A percentile compares a stretch with the other conserved stretches of the same genome.
Evolutionary conservation across 1,140 invertebrate species (phyloP).

Genomic region (Copidosoma floridanum): DNA sequence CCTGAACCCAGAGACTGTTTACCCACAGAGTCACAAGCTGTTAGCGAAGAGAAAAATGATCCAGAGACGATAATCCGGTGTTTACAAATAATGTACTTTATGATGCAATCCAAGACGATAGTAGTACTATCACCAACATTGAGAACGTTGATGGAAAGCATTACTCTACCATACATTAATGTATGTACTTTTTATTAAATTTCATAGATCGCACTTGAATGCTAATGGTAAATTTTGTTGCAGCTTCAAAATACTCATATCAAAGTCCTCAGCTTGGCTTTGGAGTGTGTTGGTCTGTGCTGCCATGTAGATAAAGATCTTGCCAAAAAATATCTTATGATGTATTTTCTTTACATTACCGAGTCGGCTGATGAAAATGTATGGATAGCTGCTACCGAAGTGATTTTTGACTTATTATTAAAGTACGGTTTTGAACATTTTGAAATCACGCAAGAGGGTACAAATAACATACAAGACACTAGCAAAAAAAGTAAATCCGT

Average conservation of each 20-base stretch:
- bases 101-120: conserved; percentile 43
- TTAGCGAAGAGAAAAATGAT: conserved; percentile 44
- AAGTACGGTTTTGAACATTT: conserved; percentile 52
- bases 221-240: conserved; percentile 26
- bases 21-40: conserved; percentile 13
- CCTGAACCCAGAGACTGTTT: conserved; percentile 27
- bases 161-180: conserved; percentile 39
- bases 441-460: conserved; percentile 32
- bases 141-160: conserved; percentile 45
- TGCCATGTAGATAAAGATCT: conserved; percentile 48
- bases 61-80: conserved; percentile 50
- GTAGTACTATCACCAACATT: conserved; percentile 46
- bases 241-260: conserved; percentile 35
- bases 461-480: conserved; percentile 17
- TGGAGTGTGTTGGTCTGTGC: conserved; percentile 43
- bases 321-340: conserved; percentile 49
- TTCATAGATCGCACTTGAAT: conserved; percentile 14
- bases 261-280: conserved; percentile 40
- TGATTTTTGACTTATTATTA: conserved; percentile 51
- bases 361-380: conserved; percentile 41
- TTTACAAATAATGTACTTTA: conserved; percentile 46
- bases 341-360: conserved; percentile 44
- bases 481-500: conserved; percentile 33
- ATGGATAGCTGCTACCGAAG: conserved; percentile 42
- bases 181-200: conserved; percentile 33